Evolutionary conservation across 2,113 vertebrate species (phyloP).

Genomic region (Paramisgurnus dabryanus): DNA sequence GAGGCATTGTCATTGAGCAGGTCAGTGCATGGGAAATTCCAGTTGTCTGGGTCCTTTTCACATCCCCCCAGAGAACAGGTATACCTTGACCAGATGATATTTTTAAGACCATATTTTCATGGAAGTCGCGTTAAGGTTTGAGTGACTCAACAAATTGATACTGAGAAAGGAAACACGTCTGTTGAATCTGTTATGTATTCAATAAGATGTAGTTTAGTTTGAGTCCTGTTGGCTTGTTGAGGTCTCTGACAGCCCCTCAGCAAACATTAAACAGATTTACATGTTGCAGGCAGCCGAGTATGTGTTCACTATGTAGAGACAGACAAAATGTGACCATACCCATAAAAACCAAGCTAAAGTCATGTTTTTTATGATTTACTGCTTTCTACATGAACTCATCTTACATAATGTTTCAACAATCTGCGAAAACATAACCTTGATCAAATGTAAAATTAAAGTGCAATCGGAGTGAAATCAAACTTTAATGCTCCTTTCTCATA

Average conservation of each 20-base stretch:
- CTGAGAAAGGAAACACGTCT: background rate
- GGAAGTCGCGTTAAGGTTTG: background rate
- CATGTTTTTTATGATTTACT: too few relatives aligned
- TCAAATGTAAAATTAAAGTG: too few relatives aligned
- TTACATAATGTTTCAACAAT: too few relatives aligned
- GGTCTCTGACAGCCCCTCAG: background rate
- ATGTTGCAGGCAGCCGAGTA: background rate
- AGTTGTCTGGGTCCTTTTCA: constrained; percentile 14
- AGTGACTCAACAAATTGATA: background rate
- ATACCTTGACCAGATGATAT: constrained; percentile 20
- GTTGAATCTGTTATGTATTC: background rate
- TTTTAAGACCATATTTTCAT: constrained; percentile 8
- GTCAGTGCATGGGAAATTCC: constrained; percentile 83
- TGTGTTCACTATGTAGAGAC: background rate
- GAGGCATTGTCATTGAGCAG: constrained; percentile 80
- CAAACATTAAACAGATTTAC: background rate
- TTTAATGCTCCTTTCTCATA: too few relatives aligned
- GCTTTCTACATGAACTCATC: too few relatives aligned
- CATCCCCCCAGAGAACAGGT: constrained; percentile 41
- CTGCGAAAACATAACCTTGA: too few relatives aligned
- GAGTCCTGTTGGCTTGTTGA: background rate
- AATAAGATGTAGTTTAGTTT: background rate
- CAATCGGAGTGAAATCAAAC: too few relatives aligned
- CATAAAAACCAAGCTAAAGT: too few relatives aligned
- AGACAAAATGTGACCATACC: too few relatives aligned